A percentile compares a stretch with the other conserved stretches of the same genome.
Evolutionary conservation across 2,888 invertebrate genomes (phyloP).

Genomic region (Caenorhabditis doughertyi): DNA sequence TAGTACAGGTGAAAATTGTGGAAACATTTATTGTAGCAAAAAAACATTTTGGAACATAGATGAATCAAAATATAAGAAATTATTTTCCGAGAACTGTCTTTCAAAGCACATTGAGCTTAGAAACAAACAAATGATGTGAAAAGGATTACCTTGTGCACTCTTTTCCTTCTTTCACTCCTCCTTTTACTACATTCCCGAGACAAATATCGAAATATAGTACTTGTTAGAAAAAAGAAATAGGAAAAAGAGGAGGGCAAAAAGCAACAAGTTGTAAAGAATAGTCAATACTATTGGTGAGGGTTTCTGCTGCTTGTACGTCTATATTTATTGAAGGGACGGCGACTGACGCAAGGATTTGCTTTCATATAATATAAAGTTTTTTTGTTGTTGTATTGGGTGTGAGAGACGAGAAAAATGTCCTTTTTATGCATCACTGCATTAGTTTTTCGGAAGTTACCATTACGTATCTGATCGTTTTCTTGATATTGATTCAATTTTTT

Average conservation of each 20-base stretch:
- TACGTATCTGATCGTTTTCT: not conserved
- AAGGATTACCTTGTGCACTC: slow-evolving; percentile 27
- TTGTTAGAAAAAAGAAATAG: slow-evolving; percentile 20
- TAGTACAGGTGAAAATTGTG: too few relatives aligned
- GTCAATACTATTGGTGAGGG: slow-evolving; percentile 46
- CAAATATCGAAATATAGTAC: slow-evolving; percentile 44
- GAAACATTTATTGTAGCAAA: too few relatives aligned
- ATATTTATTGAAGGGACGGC: slow-evolving; percentile 52
- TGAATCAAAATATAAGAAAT: not conserved
- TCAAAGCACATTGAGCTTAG: slow-evolving; percentile 19
- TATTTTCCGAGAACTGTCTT: slow-evolving; percentile 7
- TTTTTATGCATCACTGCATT: slow-evolving; percentile 57
- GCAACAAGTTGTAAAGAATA: slow-evolving; percentile 62
- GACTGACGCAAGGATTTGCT: slow-evolving; percentile 45
- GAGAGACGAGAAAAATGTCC: slow-evolving; percentile 23
- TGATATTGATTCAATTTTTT: too few relatives aligned
- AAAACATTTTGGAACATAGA: too few relatives aligned
- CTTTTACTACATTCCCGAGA: slow-evolving; percentile 13
- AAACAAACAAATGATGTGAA: slow-evolving; percentile 25
- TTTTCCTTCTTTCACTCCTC: not conserved
- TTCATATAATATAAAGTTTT: slow-evolving; percentile 31
- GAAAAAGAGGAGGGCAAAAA: slow-evolving; percentile 34
- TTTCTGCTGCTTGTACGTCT: slow-evolving; percentile 53
- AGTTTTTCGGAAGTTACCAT: slow-evolving; percentile 54
- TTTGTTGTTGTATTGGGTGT: not conserved